Evolutionary conservation across 2,888 invertebrate genomes (phyloP).

Genomic region (Platycheirus rosarum): DNA sequence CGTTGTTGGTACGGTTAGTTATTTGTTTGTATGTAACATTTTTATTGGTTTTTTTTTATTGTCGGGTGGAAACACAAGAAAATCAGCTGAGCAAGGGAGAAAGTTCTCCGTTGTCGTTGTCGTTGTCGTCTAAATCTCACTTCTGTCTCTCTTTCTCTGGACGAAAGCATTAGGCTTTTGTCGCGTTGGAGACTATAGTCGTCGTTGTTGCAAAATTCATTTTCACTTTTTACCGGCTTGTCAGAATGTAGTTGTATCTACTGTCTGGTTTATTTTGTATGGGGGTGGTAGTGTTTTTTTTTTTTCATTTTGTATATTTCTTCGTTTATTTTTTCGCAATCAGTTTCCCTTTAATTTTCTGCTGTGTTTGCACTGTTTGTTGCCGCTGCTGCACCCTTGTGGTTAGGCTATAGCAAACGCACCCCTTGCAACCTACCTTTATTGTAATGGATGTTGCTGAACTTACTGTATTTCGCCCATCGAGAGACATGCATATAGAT

Average conservation of each 20-base stretch:
- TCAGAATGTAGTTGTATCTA: constrained; percentile 48
- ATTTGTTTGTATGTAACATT: constrained; percentile 1
- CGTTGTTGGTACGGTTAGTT: constrained; percentile 43
- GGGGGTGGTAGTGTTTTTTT: constrained; percentile 41
- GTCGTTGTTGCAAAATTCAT: constrained; percentile 63
- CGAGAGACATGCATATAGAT: background rate
- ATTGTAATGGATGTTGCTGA: constrained; percentile 48
- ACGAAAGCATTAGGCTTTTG: constrained; percentile 1
- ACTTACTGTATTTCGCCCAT: constrained; percentile 30
- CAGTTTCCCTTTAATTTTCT: constrained; percentile 58
- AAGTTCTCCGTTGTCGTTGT: constrained; percentile 22
- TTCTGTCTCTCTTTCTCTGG: constrained; percentile 38
- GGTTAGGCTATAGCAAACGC: constrained; percentile 50
- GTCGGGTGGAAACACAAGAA: constrained; percentile 14
- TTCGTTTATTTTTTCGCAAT: too few species aligned
- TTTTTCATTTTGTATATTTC: constrained; percentile 34
- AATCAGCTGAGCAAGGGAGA: constrained; percentile 58
- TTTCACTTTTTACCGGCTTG: constrained; percentile 73
- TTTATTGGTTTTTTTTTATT: constrained; percentile 16
- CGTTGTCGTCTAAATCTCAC: background rate
- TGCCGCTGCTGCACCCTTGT: constrained; percentile 56
- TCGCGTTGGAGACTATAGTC: constrained; percentile 29
- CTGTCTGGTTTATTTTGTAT: constrained; percentile 14
- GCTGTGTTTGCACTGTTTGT: constrained; percentile 35
- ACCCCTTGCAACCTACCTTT: too few species aligned